Conservation (phyloP, 2,113 vertebrate genomes). For the Naja naja region DNA sequence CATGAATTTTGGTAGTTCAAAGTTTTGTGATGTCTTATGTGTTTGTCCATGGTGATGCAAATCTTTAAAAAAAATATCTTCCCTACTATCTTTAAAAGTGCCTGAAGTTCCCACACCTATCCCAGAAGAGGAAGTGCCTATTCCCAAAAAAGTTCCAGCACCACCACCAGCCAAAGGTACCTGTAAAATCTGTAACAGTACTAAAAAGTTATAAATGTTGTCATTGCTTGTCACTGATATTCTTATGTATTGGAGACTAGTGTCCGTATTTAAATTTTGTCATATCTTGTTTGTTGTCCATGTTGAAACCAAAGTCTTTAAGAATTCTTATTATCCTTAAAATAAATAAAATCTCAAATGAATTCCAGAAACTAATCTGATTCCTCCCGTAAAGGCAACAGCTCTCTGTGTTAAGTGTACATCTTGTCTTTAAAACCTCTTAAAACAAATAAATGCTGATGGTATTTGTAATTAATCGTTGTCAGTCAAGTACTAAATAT, state of each 20-base stretch:
- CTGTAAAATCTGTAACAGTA: neutral
- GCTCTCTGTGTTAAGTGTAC: neutral
- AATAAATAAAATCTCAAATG: constrained; percentile 63
- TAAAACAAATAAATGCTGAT: neutral
- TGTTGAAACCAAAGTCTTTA: constrained; percentile 14
- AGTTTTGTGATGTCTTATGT: neutral
- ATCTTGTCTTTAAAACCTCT: neutral
- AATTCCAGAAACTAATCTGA: neutral
- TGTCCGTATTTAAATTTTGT: neutral
- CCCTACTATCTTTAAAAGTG: neutral
- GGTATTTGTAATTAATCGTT: neutral
- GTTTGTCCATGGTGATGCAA: neutral
- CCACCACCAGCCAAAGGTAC: neutral
- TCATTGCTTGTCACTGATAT: neutral
- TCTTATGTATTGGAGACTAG: neutral
- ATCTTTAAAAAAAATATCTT: neutral
- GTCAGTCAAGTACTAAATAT: neutral
- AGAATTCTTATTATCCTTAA: constrained; percentile 65
- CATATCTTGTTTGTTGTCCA: neutral
- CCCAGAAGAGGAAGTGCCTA: neutral
- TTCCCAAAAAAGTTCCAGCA: neutral
- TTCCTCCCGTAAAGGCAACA: neutral
- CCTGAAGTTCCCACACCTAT: neutral
- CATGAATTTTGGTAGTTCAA: neutral
- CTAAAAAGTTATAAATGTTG: neutral